Percentiles rank a stretch among this genome's conserved stretches.
Conservation (phyloP, 1,140 invertebrate genomes). For the Saccostrea echinata region DNA sequence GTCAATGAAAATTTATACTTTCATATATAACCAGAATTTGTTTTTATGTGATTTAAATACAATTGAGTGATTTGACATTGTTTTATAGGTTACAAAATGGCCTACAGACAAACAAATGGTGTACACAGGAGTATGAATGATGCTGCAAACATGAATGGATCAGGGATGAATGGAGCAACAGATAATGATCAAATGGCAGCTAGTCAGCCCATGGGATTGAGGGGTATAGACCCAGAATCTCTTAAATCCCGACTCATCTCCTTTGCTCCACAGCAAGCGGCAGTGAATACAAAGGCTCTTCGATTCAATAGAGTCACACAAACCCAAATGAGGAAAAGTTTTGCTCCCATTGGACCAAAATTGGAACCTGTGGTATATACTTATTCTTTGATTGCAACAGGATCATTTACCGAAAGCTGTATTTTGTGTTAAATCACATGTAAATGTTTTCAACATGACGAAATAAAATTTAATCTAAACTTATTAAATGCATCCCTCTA, state of each 20-base stretch:
- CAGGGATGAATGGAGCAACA: slow-evolving; percentile 58
- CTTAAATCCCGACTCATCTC: slow-evolving; percentile 74
- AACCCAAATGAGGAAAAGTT: slow-evolving; percentile 69
- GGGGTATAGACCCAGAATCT: slow-evolving; percentile 71
- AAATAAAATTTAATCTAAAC: too few species aligned
- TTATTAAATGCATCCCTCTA: too few species aligned
- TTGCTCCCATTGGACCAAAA: slow-evolving; percentile 69
- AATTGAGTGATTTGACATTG: not conserved
- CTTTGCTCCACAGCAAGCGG: slow-evolving; percentile 74
- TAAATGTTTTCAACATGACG: too few species aligned
- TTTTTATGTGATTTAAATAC: not conserved
- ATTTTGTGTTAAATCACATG: too few species aligned
- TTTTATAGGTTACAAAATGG: slow-evolving; percentile 52
- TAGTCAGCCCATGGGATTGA: slow-evolving; percentile 58
- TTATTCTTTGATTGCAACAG: not conserved
- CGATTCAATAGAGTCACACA: slow-evolving; percentile 74
- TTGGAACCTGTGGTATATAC: slow-evolving; percentile 77
- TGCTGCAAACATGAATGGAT: slow-evolving; percentile 39
- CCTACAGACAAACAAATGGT: slow-evolving; percentile 60
- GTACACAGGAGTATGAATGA: slow-evolving; percentile 56
- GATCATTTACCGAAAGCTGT: too few species aligned
- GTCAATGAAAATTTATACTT: too few species aligned
- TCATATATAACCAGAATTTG: not conserved
- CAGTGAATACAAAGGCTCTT: slow-evolving; percentile 68
- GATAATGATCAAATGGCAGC: slow-evolving; percentile 52